A percentile compares a stretch with the other conserved stretches of the same genome.
Conservation (phyloP, 1,140 invertebrate species). For the Carcinoscorpius rotundicauda region DNA sequence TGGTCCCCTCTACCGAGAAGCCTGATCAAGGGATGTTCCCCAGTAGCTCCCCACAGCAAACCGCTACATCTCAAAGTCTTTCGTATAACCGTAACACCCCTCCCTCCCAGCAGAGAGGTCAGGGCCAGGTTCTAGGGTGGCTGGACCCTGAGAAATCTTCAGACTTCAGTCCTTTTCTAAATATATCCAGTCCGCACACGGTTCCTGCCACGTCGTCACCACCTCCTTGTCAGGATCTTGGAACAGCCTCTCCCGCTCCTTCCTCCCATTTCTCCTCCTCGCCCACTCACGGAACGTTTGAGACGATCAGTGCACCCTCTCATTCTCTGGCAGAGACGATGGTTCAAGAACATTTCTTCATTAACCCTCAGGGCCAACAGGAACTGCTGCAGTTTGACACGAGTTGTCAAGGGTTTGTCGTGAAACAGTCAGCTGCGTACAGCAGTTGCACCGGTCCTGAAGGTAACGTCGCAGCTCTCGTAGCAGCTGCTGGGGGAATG, state of each 20-base stretch:
- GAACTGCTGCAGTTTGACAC: conserved; percentile 12
- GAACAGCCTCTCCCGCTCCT: conserved; percentile 2
- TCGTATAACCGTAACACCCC: conserved; percentile 34
- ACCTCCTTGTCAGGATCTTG: background rate
- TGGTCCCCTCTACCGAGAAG: conserved; percentile 16
- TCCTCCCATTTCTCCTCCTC: conserved; percentile 9
- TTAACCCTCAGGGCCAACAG: conserved; percentile 4
- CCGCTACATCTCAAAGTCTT: conserved; percentile 28
- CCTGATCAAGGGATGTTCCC: conserved; percentile 22
- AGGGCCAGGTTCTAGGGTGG: conserved; percentile 9
- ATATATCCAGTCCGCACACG: conserved; percentile 4
- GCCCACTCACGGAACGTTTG: conserved; percentile 1
- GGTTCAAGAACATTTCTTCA: background rate
- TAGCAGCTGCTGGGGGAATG: conserved; percentile 9
- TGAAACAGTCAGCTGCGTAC: conserved; percentile 34
- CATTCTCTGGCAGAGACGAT: conserved; percentile 1
- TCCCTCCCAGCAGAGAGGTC: background rate
- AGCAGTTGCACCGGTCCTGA: conserved; percentile 29
- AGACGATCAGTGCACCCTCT: background rate
- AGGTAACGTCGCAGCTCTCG: conserved; percentile 28
- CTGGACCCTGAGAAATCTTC: conserved; percentile 13
- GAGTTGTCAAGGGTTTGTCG: conserved; percentile 14
- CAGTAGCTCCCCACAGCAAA: conserved; percentile 22
- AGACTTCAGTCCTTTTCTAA: conserved; percentile 18
- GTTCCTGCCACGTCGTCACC: conserved; percentile 9